These are phyloP conservation scores for Calameuta filiformis DNA, from an alignment of 2,888 invertebrate species.

Conservation along the genomic window DNA sequence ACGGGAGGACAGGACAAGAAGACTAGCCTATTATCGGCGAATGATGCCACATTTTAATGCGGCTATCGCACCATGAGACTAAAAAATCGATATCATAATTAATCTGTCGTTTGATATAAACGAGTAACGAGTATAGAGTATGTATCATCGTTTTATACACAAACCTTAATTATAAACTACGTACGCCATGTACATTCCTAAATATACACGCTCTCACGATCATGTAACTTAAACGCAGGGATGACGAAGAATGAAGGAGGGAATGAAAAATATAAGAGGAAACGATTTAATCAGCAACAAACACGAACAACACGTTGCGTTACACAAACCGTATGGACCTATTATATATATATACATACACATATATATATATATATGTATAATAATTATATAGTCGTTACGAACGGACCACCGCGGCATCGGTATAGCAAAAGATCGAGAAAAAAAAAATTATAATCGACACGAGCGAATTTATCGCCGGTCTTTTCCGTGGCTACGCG, in stretches of 20 bases:
- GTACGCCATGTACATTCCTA: slow-evolving; percentile 65
- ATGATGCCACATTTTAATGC: slow-evolving; percentile 50
- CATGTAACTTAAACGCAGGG: slow-evolving; percentile 56
- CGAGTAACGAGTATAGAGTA: slow-evolving; percentile 56
- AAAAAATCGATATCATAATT: slow-evolving; percentile 64
- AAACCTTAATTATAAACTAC: slow-evolving; percentile 60
- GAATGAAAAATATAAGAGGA: slow-evolving; percentile 4
- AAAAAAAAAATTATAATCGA: slow-evolving; percentile 9
- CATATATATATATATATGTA: slow-evolving; percentile 45
- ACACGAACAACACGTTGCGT: slow-evolving; percentile 4
- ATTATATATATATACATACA: slow-evolving; percentile 46
- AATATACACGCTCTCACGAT: slow-evolving; percentile 56
- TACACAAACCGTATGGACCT: slow-evolving; percentile 46
- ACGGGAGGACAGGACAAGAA: slow-evolving; percentile 58
- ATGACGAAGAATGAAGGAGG: slow-evolving; percentile 25
- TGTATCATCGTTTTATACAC: slow-evolving; percentile 66
- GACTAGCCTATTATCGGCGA: slow-evolving; percentile 54
- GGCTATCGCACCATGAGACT: slow-evolving; percentile 63
- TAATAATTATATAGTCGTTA: slow-evolving; percentile 58
- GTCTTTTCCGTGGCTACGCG: neutral
- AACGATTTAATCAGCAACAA: neutral
- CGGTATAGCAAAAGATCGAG: slow-evolving; percentile 39
- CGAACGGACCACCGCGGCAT: slow-evolving; percentile 55
- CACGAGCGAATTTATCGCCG: slow-evolving; percentile 1
- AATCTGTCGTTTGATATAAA: slow-evolving; percentile 65